Evolutionary conservation across 2,113 vertebrate genomes (phyloP).

Genomic region (Halcyon senegalensis): DNA sequence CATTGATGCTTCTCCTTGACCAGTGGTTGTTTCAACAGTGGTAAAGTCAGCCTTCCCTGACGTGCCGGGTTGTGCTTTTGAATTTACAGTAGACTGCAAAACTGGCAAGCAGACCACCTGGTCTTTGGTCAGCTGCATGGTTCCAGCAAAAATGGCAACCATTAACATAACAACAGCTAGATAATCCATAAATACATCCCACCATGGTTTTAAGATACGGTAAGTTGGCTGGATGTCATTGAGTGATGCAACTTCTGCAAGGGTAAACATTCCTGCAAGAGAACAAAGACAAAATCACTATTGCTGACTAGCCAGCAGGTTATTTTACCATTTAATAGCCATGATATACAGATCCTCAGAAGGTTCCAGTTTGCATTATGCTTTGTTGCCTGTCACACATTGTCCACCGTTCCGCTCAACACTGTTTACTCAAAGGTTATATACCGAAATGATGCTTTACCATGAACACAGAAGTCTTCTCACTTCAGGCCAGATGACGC

Average conservation of each 20-base stretch:
- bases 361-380: neutral
- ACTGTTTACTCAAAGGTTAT: neutral
- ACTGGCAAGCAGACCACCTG: conserved; percentile 97
- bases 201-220: conserved; percentile 99
- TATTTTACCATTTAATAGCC: neutral
- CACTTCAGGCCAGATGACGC: neutral
- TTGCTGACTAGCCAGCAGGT: neutral
- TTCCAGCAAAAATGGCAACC: conserved; percentile 98
- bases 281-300: conserved; percentile 47
- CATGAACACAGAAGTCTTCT: neutral
- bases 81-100: conserved; percentile 81
- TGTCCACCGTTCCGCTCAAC: neutral
- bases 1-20: conserved; percentile 54
- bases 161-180: conserved; percentile 97
- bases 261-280: conserved; percentile 97
- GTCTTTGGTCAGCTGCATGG: conserved; percentile 98
- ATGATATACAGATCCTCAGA: neutral
- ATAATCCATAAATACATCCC: conserved; percentile 99
- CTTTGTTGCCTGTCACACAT: neutral
- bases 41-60: conserved; percentile 66
- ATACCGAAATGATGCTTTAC: neutral
- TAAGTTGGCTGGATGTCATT: conserved; percentile 98
- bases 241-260: conserved; percentile 97
- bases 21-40: conserved; percentile 68
- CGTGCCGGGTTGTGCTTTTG: conserved; percentile 64